A percentile compares a stretch with the other conserved stretches of the same genome.
These are phyloP conservation scores for Lasioglossum morio DNA, from an alignment of 2,888 invertebrate species.

Conservation along the genomic window DNA sequence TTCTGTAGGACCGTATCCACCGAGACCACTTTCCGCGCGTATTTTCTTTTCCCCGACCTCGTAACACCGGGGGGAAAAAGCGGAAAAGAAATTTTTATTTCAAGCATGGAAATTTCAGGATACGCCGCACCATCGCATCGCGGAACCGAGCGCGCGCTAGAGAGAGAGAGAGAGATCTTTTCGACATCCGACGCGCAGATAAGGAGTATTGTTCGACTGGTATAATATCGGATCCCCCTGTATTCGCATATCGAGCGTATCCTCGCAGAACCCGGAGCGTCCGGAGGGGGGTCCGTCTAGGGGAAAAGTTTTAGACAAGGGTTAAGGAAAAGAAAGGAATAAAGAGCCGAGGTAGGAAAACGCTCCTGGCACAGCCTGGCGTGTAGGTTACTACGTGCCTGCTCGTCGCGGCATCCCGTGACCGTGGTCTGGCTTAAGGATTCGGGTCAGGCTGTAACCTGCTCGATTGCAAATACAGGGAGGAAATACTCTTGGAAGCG, in stretches of 20 bases:
- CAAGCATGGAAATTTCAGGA: conserved; percentile 22
- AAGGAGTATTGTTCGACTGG: conserved; percentile 61
- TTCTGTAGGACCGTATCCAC: neutral
- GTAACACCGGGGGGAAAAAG: neutral
- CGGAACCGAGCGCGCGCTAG: neutral
- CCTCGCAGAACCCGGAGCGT: conserved; percentile 46
- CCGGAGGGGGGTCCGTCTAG: conserved; percentile 30
- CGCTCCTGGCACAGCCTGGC: conserved; percentile 75
- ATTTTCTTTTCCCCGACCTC: neutral
- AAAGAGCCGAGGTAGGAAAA: conserved; percentile 66
- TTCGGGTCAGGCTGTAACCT: conserved; percentile 82
- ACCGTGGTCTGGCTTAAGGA: conserved; percentile 78
- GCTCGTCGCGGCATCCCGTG: conserved; percentile 76
- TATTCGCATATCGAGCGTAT: conserved; percentile 62
- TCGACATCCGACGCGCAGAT: conserved; percentile 40
- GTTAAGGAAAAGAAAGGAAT: conserved; percentile 59
- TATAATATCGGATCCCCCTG: conserved; percentile 62
- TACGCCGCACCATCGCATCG: neutral
- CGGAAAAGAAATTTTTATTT: conserved; percentile 11
- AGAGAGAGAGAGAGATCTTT: neutral
- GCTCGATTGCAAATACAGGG: conserved; percentile 81
- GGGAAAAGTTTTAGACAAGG: conserved; percentile 67
- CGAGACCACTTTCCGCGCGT: neutral
- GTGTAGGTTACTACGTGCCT: conserved; percentile 80
- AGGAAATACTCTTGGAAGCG: conserved; percentile 77